phyloP scores from a whole-genome alignment of 1,140 invertebrate genomes.

The Stenopsyche tienmushanensis region DNA sequence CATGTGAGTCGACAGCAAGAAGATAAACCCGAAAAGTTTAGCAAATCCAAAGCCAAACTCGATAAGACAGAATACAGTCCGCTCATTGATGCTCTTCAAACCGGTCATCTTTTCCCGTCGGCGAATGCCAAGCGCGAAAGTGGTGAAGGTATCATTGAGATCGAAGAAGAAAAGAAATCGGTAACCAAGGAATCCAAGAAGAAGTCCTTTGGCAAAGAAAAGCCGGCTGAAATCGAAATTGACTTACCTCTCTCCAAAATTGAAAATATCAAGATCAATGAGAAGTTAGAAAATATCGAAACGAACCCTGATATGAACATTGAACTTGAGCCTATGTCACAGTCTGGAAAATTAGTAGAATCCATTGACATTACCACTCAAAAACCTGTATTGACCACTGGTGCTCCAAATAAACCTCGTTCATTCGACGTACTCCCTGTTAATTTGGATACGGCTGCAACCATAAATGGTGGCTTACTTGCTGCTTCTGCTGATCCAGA shows the following conservation, averaged over 20 bases:
- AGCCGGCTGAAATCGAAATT: constrained; percentile 49
- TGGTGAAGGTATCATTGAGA: constrained; percentile 51
- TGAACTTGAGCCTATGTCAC: constrained; percentile 53
- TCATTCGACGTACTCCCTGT: constrained; percentile 53
- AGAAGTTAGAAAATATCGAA: constrained; percentile 45
- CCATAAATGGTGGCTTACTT: constrained; percentile 53
- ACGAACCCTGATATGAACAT: constrained; percentile 53
- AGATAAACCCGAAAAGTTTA: constrained; percentile 28
- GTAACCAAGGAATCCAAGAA: constrained; percentile 49
- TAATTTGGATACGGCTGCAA: constrained; percentile 49
- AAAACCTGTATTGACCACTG: constrained; percentile 53
- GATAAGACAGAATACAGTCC: constrained; percentile 31
- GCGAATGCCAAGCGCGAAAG: constrained; percentile 35
- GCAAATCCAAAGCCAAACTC: constrained; percentile 29
- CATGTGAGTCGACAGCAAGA: constrained; percentile 42
- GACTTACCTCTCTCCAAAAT: constrained; percentile 53
- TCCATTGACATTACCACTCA: constrained; percentile 50
- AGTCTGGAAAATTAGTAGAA: constrained; percentile 51
- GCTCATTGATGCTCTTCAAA: constrained; percentile 24
- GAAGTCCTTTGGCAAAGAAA: constrained; percentile 43
- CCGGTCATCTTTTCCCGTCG: constrained; percentile 8
- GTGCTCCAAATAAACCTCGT: constrained; percentile 44
- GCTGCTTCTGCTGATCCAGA: constrained; percentile 53
- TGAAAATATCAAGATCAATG: constrained; percentile 53
- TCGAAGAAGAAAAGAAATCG: constrained; percentile 52